These are phyloP conservation scores for Troides aeacus DNA, from an alignment of 2,888 invertebrate genomes.

Conservation along the genomic window DNA sequence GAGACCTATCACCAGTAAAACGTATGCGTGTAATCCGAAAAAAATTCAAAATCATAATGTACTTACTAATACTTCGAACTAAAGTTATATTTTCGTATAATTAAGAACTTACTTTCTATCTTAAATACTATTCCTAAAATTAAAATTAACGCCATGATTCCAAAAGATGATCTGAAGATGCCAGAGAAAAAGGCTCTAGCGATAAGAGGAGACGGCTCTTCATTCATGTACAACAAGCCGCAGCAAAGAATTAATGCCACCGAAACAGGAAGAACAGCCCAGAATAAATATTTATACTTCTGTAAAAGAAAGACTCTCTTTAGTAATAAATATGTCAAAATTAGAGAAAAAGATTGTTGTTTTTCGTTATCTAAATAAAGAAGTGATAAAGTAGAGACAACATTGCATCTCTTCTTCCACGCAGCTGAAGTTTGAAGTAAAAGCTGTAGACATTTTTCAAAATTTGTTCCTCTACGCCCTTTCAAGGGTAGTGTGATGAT, in stretches of 20 bases:
- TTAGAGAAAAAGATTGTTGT: too few species aligned
- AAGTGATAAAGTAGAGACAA: too few species aligned
- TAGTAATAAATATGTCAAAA: too few species aligned
- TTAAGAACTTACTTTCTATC: slow-evolving; percentile 13
- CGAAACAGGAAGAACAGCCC: neutral
- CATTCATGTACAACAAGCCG: slow-evolving; percentile 14
- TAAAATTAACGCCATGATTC: neutral
- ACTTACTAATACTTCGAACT: neutral
- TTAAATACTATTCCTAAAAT: slow-evolving; percentile 23
- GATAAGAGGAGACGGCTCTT: neutral
- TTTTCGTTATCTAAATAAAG: too few species aligned
- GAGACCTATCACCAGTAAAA: too few species aligned
- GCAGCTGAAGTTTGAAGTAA: too few species aligned
- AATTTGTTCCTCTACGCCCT: too few species aligned
- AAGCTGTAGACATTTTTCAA: too few species aligned
- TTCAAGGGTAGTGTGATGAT: too few species aligned
- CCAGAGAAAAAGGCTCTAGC: slow-evolving; percentile 12
- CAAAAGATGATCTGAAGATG: neutral
- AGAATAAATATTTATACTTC: slow-evolving; percentile 21
- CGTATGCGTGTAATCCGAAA: neutral
- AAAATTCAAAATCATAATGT: neutral
- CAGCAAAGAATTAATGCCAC: neutral
- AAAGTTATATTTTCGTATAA: neutral
- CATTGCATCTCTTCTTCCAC: too few species aligned
- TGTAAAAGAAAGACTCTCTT: slow-evolving; percentile 2